Evolutionary conservation across 2,888 invertebrate genomes (phyloP).

Genomic region (Campoplex nolae): DNA sequence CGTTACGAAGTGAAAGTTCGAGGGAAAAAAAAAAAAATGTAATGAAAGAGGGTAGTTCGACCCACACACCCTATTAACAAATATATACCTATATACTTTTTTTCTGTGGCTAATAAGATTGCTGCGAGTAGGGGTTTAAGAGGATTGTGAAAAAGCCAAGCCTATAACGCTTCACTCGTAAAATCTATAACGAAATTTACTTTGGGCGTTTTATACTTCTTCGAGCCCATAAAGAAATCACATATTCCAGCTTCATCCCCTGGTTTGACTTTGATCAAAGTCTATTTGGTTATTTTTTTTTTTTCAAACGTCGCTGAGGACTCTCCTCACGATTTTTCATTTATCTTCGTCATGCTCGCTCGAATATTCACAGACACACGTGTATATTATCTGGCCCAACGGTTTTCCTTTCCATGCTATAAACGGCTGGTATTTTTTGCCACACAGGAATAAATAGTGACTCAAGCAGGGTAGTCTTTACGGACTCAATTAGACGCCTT

Average conservation of each 20-base stretch:
- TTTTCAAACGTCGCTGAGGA: background rate
- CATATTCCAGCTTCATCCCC: background rate
- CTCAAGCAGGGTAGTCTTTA: slow-evolving; percentile 49
- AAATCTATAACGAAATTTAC: background rate
- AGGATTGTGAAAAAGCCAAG: slow-evolving; percentile 38
- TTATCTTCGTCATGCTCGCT: slow-evolving; percentile 10
- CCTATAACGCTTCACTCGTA: background rate
- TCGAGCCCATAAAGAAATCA: background rate
- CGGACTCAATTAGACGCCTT: slow-evolving; percentile 63
- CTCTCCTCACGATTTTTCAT: background rate
- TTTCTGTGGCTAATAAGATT: slow-evolving; percentile 36
- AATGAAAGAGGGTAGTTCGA: slow-evolving; percentile 48
- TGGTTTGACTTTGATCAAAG: background rate
- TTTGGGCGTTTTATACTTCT: background rate
- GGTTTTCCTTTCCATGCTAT: slow-evolving; percentile 20
- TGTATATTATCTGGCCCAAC: background rate
- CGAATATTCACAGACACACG: background rate
- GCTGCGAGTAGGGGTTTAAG: slow-evolving; percentile 36
- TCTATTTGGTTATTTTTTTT: background rate
- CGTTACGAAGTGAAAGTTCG: slow-evolving; percentile 57
- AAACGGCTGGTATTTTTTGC: slow-evolving; percentile 12
- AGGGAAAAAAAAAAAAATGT: slow-evolving; percentile 28
- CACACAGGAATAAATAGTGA: slow-evolving; percentile 20
- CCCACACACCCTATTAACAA: slow-evolving; percentile 9
- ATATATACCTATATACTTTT: background rate